Conservation (phyloP, 2,113 vertebrate species). For the Neolamprologus sp. region DNA sequence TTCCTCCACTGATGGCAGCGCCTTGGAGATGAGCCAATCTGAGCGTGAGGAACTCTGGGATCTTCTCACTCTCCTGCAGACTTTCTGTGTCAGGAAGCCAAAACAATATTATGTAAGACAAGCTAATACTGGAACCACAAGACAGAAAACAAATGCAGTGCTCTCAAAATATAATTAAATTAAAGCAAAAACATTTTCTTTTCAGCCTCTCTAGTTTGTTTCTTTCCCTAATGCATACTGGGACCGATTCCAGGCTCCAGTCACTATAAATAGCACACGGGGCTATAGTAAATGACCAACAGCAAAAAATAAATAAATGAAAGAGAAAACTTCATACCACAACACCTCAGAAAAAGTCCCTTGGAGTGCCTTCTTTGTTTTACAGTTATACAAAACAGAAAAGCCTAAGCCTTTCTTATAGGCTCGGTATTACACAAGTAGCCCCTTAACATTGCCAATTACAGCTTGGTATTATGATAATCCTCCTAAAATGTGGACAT, state of each 20-base stretch:
- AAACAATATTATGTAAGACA: neutral
- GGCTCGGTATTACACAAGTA: constrained; percentile 18
- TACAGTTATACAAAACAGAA: neutral
- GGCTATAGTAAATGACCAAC: neutral
- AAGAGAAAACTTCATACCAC: neutral
- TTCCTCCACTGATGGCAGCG: constrained; percentile 82
- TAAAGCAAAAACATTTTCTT: neutral
- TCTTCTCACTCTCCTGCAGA: constrained; percentile 67
- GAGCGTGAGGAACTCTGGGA: constrained; percentile 75
- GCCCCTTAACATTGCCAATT: neutral
- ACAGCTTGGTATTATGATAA: constrained; percentile 2
- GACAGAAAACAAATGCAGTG: neutral
- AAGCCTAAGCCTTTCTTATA: neutral
- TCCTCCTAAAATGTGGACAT: neutral
- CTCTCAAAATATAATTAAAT: neutral
- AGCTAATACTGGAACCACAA: neutral
- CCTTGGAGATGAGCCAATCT: constrained; percentile 85
- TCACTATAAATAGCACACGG: neutral
- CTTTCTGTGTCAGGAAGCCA: constrained; percentile 64
- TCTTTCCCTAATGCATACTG: neutral
- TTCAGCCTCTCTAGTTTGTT: neutral
- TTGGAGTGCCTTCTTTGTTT: neutral
- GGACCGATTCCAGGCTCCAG: neutral
- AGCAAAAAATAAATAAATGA: neutral
- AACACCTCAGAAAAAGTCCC: neutral